A percentile compares a stretch with the other conserved stretches of the same genome.
phyloP scores from a whole-genome alignment of 2,113 vertebrate genomes.

The Piprites chloris region DNA sequence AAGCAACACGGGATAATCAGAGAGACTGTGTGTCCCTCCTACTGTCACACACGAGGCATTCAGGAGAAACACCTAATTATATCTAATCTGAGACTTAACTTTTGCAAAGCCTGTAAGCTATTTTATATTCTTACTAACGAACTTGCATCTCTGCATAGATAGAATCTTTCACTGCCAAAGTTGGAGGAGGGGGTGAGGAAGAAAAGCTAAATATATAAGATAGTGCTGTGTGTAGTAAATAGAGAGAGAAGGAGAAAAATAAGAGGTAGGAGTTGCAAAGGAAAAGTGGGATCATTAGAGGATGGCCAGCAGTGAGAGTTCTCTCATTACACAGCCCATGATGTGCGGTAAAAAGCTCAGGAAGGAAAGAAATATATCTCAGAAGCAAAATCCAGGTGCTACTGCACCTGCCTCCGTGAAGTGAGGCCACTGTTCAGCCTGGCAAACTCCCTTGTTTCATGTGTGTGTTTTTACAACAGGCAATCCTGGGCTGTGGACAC shows the following conservation, averaged over 20 bases:
- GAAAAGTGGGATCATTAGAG: not conserved
- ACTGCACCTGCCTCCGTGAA: rapidly evolving
- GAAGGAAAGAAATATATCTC: not conserved
- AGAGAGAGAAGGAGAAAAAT: not conserved
- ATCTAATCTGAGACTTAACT: not conserved
- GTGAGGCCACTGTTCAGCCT: not conserved
- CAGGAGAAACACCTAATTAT: not conserved
- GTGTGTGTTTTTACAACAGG: rapidly evolving
- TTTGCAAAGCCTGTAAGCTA: not conserved
- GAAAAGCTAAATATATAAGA: not conserved
- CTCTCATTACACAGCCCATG: not conserved
- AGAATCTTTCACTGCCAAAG: not conserved
- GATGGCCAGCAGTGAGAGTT: not conserved
- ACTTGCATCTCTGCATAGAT: not conserved
- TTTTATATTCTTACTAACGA: not conserved
- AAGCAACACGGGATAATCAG: not conserved
- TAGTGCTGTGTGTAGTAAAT: not conserved
- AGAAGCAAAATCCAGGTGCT: not conserved
- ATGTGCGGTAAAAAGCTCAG: not conserved
- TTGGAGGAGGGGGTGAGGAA: not conserved
- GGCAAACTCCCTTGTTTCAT: rapidly evolving
- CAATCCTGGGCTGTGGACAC: not conserved
- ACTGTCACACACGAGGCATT: not conserved
- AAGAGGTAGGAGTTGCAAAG: not conserved
- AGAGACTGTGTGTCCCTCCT: not conserved